A percentile compares a stretch with the other conserved stretches of the same genome.
Conservation (phyloP, 2,797 vertebrate species). For the Botia kubotai region DNA sequence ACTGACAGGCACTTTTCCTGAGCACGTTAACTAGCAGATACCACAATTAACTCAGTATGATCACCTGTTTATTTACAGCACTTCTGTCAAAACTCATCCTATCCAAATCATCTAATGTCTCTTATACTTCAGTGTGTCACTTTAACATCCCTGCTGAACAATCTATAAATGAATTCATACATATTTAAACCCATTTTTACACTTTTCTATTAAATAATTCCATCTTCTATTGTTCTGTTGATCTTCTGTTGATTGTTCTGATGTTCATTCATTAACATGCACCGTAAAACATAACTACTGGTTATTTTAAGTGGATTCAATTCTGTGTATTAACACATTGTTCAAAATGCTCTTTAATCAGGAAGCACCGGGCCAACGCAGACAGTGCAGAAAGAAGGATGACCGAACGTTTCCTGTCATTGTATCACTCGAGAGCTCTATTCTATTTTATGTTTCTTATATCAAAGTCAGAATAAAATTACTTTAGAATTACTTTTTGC, state of each 20-base stretch:
- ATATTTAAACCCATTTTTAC: too few species aligned
- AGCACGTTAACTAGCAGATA: too few species aligned
- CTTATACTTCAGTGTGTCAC: too few species aligned
- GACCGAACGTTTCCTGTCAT: conserved; percentile 59
- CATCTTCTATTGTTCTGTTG: neutral
- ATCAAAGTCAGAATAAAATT: conserved; percentile 27
- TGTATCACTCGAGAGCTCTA: conserved; percentile 46
- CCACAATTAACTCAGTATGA: too few species aligned
- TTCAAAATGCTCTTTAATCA: conserved; percentile 50
- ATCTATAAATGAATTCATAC: too few species aligned
- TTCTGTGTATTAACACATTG: conserved; percentile 1
- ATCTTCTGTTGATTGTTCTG: neutral
- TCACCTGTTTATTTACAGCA: too few species aligned
- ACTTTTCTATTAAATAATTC: neutral
- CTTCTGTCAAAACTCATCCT: too few species aligned
- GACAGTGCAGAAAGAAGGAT: conserved; percentile 49
- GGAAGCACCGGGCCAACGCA: conserved; percentile 54
- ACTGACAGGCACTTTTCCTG: too few species aligned
- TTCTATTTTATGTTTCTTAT: conserved; percentile 8
- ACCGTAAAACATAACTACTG: neutral
- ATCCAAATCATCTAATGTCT: too few species aligned
- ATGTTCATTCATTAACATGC: neutral
- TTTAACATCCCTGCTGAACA: neutral
- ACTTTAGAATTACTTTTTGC: neutral
- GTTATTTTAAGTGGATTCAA: conserved; percentile 3